A percentile compares a stretch with the other conserved stretches of the same genome.
These are phyloP conservation scores for Microtus californicus DNA, from an alignment of 2,797 vertebrate genomes.

Conservation along the genomic window DNA sequence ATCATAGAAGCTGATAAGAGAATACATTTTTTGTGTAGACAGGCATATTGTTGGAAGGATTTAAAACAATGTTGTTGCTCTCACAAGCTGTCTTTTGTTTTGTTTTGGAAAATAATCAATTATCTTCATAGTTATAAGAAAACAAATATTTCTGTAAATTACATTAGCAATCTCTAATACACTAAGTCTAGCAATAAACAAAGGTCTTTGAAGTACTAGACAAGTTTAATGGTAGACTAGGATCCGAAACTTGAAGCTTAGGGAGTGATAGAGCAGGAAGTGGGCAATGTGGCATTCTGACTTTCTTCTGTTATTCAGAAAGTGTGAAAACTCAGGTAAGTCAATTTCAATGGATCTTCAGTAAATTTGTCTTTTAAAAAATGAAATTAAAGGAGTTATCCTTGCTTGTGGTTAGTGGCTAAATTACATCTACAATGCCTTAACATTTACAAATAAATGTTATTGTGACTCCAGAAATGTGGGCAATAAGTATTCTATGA, in stretches of 20 bases:
- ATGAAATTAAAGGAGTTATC: slow-evolving; percentile 19
- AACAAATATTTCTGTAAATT: not conserved
- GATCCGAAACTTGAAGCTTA: not conserved
- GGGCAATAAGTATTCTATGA: not conserved
- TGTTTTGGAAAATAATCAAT: slow-evolving; percentile 17
- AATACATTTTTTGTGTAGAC: not conserved
- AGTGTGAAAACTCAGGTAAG: slow-evolving; percentile 7
- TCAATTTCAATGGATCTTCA: not conserved
- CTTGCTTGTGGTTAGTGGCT: not conserved
- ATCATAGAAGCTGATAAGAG: not conserved
- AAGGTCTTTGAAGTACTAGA: not conserved
- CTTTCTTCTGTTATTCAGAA: slow-evolving; percentile 38
- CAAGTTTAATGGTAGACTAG: slow-evolving; percentile 9
- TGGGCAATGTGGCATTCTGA: not conserved
- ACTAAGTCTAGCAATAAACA: slow-evolving; percentile 35
- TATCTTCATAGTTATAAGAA: slow-evolving; percentile 36
- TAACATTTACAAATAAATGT: slow-evolving; percentile 47
- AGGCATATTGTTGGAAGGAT: not conserved
- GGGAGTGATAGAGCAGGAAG: not conserved
- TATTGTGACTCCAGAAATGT: not conserved
- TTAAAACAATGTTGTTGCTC: not conserved
- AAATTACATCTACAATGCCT: slow-evolving; percentile 27
- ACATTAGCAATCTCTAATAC: slow-evolving; percentile 27
- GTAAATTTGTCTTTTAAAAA: slow-evolving; percentile 44
- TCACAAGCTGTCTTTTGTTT: not conserved